Base-by-base conservation (phyloP, 2,888 invertebrate genomes). In the Andrena hattorfiana region DNA sequence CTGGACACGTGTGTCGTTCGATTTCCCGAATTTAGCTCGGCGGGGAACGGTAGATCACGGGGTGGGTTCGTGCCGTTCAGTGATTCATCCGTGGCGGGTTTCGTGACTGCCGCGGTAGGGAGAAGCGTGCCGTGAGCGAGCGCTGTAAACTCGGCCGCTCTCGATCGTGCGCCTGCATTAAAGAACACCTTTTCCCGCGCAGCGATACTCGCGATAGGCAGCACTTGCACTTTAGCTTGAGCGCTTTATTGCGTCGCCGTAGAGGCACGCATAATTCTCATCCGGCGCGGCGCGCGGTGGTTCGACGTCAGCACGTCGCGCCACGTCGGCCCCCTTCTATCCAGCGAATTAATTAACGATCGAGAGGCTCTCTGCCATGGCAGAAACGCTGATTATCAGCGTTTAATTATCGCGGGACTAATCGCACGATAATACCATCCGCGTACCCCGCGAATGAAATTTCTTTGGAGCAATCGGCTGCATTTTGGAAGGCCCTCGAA, bases 31-130 rank as follows among this genome's bases (percentile, higher is more conserved):
- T 76, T 69, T 30, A 64, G 49, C 13, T 42, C 42, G 16, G 0
- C 8, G 56, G 10, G 13, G 56, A 1, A 26, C 56, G 28, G 23
- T 56, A 59, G 72, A 84, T 84, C 59, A 56, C 63, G 66, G 85
- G 83, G n/a, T 1, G 69, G 75, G 81, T 90, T 86, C 89, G 90
- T 89, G 90, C 84, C 70, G 81, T 63, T 74, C 80, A 87, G 81
- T 89, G 90, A 92, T 92, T 92, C 90, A 85, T 89, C 87, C 85
- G 72, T 4, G 73, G 87, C 85, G 80, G 84, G 85, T 90, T 91
- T 89, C 92, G 90, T 91, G 91, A 91, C 90, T 90, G 82, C 67
- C 82, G 70, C 79, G 78, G 78, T n/a, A n/a, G 51, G 71, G 78
- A 79, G 51, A 73, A 88, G 85, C 85, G 85, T 87, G 89, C 82